phyloP scores from a whole-genome alignment of 2,888 invertebrate genomes.

The Neocrepidodera transversa region DNA sequence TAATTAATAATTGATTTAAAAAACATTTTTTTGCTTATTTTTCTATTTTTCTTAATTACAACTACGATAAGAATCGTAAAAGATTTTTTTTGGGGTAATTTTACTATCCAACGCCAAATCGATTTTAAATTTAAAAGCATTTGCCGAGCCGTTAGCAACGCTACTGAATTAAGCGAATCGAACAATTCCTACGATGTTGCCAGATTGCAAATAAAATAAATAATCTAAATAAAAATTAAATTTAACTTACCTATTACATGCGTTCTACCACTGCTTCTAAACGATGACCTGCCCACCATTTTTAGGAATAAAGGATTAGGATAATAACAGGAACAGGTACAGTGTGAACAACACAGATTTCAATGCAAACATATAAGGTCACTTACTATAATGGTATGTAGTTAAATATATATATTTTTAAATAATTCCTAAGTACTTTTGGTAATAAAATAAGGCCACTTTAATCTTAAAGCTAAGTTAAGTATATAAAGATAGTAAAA shows the following conservation, averaged over 20 bases:
- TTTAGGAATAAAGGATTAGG: conserved; percentile 37
- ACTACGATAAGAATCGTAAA: no score
- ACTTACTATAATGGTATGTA: conserved; percentile 43
- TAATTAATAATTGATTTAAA: no score
- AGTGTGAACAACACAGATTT: conserved; percentile 45
- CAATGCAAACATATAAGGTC: conserved; percentile 48
- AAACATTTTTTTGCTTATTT: no score
- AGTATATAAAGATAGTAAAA: conserved; percentile 39
- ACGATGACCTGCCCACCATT: conserved; percentile 57
- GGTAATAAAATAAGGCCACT: conserved; percentile 51
- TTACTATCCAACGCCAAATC: no score
- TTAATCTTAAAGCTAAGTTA: conserved; percentile 37
- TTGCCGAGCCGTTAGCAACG: no score
- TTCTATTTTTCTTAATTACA: no score
- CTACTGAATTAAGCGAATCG: neutral
- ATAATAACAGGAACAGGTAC: conserved; percentile 45
- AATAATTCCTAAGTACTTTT: conserved; percentile 36
- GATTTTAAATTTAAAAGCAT: no score
- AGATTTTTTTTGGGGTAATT: no score
- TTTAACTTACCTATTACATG: conserved; percentile 53
- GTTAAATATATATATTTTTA: conserved; percentile 4
- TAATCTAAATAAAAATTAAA: no score
- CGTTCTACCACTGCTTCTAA: conserved; percentile 55
- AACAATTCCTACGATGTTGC: neutral
- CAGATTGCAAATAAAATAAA: neutral